Percentiles rank a stretch among this genome's conserved stretches.
phyloP scores from a whole-genome alignment of 1,140 invertebrate genomes.

The Meloidogyne hapla region DNA sequence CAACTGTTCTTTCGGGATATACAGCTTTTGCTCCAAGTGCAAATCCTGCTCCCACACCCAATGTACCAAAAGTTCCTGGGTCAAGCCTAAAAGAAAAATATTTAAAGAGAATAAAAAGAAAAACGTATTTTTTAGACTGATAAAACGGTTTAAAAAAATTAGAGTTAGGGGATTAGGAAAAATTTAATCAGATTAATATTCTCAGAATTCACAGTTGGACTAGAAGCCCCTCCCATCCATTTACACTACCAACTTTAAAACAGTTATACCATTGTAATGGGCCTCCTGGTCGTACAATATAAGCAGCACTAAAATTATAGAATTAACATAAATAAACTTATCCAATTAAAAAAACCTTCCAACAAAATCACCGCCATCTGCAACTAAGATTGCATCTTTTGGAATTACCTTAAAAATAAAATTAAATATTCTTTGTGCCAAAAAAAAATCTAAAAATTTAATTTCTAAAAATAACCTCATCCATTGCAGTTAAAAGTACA shows the following conservation, averaged over 20 bases:
- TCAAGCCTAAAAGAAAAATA: constrained; percentile 62
- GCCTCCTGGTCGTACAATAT: constrained; percentile 70
- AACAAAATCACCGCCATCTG: constrained; percentile 74
- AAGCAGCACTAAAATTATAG: constrained; percentile 68
- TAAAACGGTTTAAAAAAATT: too few species aligned
- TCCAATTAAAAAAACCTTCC: not conserved
- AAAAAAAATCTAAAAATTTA: not conserved
- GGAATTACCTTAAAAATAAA: constrained; percentile 38
- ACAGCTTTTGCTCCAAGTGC: constrained; percentile 73
- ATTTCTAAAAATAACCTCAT: constrained; percentile 64
- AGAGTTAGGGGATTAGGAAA: too few species aligned
- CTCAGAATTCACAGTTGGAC: too few species aligned
- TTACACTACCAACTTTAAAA: not conserved
- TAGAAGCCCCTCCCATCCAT: too few species aligned
- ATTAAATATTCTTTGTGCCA: too few species aligned
- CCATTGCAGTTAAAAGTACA: constrained; percentile 68
- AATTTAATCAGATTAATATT: too few species aligned
- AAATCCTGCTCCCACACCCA: constrained; percentile 72
- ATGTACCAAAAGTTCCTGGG: constrained; percentile 71
- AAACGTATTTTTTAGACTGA: too few species aligned
- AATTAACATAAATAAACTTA: not conserved
- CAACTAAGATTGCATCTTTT: constrained; percentile 65
- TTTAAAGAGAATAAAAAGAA: too few species aligned
- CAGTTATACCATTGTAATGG: constrained; percentile 68
- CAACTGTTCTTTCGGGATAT: constrained; percentile 70